These are phyloP conservation scores for Sycophila sp. DNA, from an alignment of 1,140 invertebrate species.

Conservation along the genomic window DNA sequence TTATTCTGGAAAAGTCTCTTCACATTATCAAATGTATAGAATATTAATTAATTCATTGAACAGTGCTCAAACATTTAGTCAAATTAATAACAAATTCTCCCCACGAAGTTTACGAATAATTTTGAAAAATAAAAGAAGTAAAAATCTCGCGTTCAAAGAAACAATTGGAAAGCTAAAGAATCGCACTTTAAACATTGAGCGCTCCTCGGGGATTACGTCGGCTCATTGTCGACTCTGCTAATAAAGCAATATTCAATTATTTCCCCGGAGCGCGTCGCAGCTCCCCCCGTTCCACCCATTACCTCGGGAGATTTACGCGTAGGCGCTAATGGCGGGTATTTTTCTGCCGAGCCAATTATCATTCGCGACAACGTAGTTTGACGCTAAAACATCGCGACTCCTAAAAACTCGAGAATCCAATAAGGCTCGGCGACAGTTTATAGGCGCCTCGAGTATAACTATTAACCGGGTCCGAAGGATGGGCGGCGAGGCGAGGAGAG, in stretches of 20 bases:
- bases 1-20: too few species aligned
- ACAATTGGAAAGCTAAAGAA: too few species aligned
- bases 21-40: too few species aligned
- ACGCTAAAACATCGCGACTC: constrained; percentile 18
- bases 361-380: constrained; percentile 11
- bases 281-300: not conserved
- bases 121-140: too few species aligned
- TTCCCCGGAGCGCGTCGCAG: not conserved
- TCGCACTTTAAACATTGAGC: too few species aligned
- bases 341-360: constrained; percentile 1
- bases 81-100: too few species aligned
- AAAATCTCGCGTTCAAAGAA: too few species aligned
- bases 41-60: too few species aligned
- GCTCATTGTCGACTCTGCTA: not conserved
- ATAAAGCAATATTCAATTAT: constrained; percentile 23
- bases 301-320: not conserved
- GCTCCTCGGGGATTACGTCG: too few species aligned
- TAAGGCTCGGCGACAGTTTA: constrained; percentile 2
- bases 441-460: constrained; percentile 14
- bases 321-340: not conserved
- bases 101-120: too few species aligned
- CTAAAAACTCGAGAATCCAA: constrained; percentile 16
- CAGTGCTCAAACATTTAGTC: too few species aligned
- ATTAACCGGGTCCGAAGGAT: not conserved
- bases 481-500: not conserved